Base-by-base conservation (phyloP, 2,888 invertebrate species). In the Hofmannophila pseudospretella region DNA sequence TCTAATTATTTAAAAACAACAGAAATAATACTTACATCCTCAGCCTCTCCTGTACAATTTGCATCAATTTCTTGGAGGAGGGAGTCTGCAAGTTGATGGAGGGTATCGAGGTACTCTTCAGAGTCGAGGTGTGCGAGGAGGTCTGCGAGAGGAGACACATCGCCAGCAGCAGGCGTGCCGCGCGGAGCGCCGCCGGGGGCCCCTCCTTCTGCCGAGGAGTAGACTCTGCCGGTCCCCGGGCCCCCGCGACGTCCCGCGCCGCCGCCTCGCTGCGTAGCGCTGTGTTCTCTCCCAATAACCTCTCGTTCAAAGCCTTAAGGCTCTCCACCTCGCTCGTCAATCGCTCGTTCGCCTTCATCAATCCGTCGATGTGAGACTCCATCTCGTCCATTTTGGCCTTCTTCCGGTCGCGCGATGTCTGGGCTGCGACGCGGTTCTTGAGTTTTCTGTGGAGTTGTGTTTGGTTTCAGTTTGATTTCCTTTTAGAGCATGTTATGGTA, bases 351-450 rank as follows among this genome's bases (percentile, higher is more conserved):
- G 85, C 86, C 3, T 90, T 89, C 47, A 89, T 89, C 20, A 94
- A 76, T 29, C 88, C 75, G 44, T 89, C 84, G 3, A 94, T 89
- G 25, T 91, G 90, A 7, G 78, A 70, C 70, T 98, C 97, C 89
- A 98, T 91, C 52, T 96, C 95, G 49, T 95, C 94, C 91, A 98
- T 94, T 67, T 93, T 93, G 0, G 95, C 95, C 74, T 98, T 98
- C 71, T 99, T 99, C 29, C 97, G 90, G 77, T 99, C 99, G 36
- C 99, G 91, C 0, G 98, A 98, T 32, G 96, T 97, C 80, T 99
- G 99, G 2, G 99, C 99, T 20, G 99, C 98, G 14, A 98, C 97
- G 50, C 98, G 90, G 73, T 98, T 98, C 75, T 98, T 98, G 57
- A 98, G 73, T 84, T 98, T 98, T 73, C 98, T 97, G 74, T 16